Evolutionary conservation across 1,140 invertebrate genomes (phyloP), one percentile per base, ranked within the genome.

Genomic region (Mycetomoellerius zeteki): DNA sequence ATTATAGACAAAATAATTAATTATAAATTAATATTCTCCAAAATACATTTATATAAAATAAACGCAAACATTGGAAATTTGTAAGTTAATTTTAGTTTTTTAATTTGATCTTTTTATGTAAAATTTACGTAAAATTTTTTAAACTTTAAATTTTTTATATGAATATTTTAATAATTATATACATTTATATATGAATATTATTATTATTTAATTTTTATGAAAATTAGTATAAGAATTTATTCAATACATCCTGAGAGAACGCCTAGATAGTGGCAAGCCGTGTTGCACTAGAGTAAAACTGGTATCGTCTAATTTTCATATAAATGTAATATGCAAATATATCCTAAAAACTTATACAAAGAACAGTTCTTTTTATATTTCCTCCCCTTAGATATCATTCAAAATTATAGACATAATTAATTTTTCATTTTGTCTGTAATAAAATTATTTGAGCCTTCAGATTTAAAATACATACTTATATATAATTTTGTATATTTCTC

Each of bases 261-360:
- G 73, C 82, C 82, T 85, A 19, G 33, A 3, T 1, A 27, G 0
- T 37, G 76, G 77, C 85, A 86, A 86, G 4, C 67, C 10, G 3
- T 24, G 3, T 21, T 69, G 3, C 85, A 33, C 0, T 7, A 0
- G 0, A 3, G 73, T 47, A 50, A 75, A 80, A 69, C 72, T 10
- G 85, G 88, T 30, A 27, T 47, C 16, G 16, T n/a, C 2, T 80
- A 24, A 37, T 33, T 67, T 30, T 56, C 10, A 43, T 27, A 33
- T 27, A 19, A 2, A 56, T 24, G 1, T 14, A 81, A 37, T n/a
- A 54, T 37, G 12, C 37, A 33, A 37, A 7, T 8, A 0, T 7
- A 0, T 60, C 52, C 10, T n/a, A 65, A 78, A 58, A 33, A 21
- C 3, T 65, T 4, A 19, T 47, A 37, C 52, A 37, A 37, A 19